Evolutionary conservation across 2,888 invertebrate species (phyloP), one percentile per base, ranked within the genome.

Genomic region (Sinopyrophorus schimmeli): DNA sequence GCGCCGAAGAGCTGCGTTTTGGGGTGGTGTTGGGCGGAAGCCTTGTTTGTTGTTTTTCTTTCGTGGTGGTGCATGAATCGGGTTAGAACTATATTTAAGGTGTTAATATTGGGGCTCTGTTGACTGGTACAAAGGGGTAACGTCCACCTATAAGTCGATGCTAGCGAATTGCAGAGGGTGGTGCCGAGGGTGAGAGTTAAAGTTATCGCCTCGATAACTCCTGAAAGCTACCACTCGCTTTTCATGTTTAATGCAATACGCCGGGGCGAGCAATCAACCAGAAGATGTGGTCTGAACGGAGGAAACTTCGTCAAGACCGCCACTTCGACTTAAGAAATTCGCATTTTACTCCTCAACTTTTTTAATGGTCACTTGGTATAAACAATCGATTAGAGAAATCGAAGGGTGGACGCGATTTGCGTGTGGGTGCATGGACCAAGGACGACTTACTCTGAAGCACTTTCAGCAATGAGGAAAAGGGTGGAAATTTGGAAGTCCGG

Each of bases 191-290:
- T 51, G 47, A 53, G 55, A 53, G 57, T 56, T 47, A 55, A 59
- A 63, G 58, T 68, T 71, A 64, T 63, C 70, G 69, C 69, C 64
- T 67, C 64, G 65, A 63, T 68, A 65, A 66, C 62, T 65, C 62
- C 63, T 64, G 64, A 71, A 70, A 70, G 69, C 67, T 57, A 57
- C 59, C 64, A 60, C 60, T 66, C 65, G 63, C 68, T 67, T 68
- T 70, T 70, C 69, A 69, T 71, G 70, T 71, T 68, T 70, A 70
- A 70, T 70, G 70, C 70, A 70, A 66, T 62, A 65, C 63, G 58
- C 53, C 54, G 59, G 64, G 53, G 61, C 54, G 59, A 61, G 62
- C 64, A 64, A 63, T 65, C 67, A 64, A 44, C 65, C 59, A 62
- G 64, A 66, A 66, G 64, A 66, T 47, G 58, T 47, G 49, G 40